A percentile compares a stretch with the other conserved stretches of the same genome.
Conservation (phyloP, 2,797 vertebrate genomes). For the Silurus lanzhouensis region DNA sequence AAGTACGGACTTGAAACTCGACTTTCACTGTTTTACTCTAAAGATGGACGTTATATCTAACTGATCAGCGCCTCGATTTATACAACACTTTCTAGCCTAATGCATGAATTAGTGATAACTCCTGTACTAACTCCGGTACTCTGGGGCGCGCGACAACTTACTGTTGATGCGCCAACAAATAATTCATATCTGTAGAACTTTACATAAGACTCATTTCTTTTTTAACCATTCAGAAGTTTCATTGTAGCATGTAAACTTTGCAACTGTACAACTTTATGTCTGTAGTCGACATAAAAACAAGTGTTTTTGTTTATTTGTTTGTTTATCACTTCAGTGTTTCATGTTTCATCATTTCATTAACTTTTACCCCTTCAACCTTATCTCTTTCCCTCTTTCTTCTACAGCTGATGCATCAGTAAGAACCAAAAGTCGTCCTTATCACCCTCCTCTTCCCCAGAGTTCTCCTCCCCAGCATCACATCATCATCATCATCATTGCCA, state of each 20-base stretch:
- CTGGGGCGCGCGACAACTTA: background rate
- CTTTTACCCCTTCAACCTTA: background rate
- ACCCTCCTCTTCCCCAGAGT: slow-evolving; percentile 53
- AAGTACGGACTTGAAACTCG: slow-evolving; percentile 65
- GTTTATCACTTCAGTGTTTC: background rate
- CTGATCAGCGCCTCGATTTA: background rate
- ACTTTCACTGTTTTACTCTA: background rate
- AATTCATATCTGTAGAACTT: background rate
- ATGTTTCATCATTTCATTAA: background rate
- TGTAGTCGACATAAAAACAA: background rate
- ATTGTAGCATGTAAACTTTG: background rate
- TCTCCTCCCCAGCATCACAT: slow-evolving; percentile 44
- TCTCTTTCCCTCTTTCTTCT: background rate
- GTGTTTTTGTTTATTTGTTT: background rate
- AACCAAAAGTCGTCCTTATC: slow-evolving; percentile 46
- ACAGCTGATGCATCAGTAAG: slow-evolving; percentile 48
- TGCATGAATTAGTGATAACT: background rate
- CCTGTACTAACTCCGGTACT: background rate
- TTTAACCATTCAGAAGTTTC: background rate
- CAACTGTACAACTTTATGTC: background rate
- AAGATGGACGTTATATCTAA: background rate
- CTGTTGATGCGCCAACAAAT: background rate
- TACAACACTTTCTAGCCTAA: background rate
- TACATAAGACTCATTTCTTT: background rate
- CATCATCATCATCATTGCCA: slow-evolving; percentile 49